Evolutionary conservation across 2,888 invertebrate species (phyloP), one percentile per base, ranked within the genome.

Genomic region (Hedya salicella): DNA sequence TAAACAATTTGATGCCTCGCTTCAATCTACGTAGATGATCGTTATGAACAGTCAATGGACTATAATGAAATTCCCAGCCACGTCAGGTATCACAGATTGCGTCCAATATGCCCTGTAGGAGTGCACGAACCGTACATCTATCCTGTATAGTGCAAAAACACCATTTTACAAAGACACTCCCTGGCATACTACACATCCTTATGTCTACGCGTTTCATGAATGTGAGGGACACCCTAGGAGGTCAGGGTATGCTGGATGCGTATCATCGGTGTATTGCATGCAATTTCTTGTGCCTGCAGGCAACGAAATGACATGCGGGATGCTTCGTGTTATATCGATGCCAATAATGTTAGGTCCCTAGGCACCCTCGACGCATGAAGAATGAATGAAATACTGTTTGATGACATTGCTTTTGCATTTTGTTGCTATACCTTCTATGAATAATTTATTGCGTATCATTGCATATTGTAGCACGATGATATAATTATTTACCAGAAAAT

Each of bases 31-130:
- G 54, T 54, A 75, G 73, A 69, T 69, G 74, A 79, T 80, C 80
- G 81, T 81, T 83, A 83, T 85, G 80, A 84, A 78, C 81, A 83
- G 78, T 86, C 84, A 82, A 87, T 85, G 83, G 78, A 81, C 82
- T 78, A 79, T 89, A 89, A 90, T 90, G 85, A 88, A 89, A 90
- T 89, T 88, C 85, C 79, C 80, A 77, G 81, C 80, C 79, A 84
- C 81, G 84, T 83, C 86, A 90, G 87, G 85, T 89, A 89, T 85
- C 85, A 81, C 83, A 86, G 87, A 89, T 90, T 88, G 88, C 87
- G 81, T 87, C 82, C 87, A 86, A 88, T 88, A 88, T 83, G 81
- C 84, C 88, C 86, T 81, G 79, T 75, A 86, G 88, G 85, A 83
- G 78, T 81, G 80, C 82, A 82, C 75, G 71, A 73, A 78, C 73